Conservation (phyloP, 2,888 invertebrate genomes). For the Pyrgus malvae region DNA sequence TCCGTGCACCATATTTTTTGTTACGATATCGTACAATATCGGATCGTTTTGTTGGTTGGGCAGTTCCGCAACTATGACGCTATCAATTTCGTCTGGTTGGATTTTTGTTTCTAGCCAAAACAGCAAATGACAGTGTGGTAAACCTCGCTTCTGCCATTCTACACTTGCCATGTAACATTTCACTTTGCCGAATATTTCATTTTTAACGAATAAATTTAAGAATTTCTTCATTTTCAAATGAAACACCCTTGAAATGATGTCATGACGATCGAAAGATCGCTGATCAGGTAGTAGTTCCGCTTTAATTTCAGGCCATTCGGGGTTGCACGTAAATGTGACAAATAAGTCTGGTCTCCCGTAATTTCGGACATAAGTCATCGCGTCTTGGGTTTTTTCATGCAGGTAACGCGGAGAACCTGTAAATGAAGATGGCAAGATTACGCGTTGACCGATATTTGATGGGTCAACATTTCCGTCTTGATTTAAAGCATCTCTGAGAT, state of each 20-base stretch:
- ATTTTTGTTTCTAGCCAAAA: slow-evolving; percentile 14
- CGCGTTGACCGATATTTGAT: slow-evolving; percentile 35
- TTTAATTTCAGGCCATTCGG: slow-evolving; percentile 21
- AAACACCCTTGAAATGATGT: slow-evolving; percentile 9
- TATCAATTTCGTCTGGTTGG: slow-evolving; percentile 27
- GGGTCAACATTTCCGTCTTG: slow-evolving; percentile 34
- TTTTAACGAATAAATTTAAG: background rate
- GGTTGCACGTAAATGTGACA: background rate
- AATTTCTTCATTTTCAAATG: slow-evolving; percentile 10
- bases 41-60: background rate
- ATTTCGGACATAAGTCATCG: slow-evolving; percentile 43
- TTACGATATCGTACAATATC: background rate
- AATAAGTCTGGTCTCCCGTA: slow-evolving; percentile 29
- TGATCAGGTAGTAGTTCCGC: slow-evolving; percentile 12
- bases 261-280: slow-evolving; percentile 26
- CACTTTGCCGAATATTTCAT: background rate
- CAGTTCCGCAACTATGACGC: slow-evolving; percentile 33
- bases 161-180: slow-evolving; percentile 3
- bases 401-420: slow-evolving; percentile 33
- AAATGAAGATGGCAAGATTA: slow-evolving; percentile 38
- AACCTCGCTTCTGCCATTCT: slow-evolving; percentile 2
- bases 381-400: slow-evolving; percentile 37
- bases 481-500: slow-evolving; percentile 35
- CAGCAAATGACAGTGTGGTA: slow-evolving; percentile 7
- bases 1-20: slow-evolving; percentile 27